Percentiles rank a stretch among this genome's conserved stretches.
Conservation (phyloP, 1,140 invertebrate species). For the Drosophila orena region DNA sequence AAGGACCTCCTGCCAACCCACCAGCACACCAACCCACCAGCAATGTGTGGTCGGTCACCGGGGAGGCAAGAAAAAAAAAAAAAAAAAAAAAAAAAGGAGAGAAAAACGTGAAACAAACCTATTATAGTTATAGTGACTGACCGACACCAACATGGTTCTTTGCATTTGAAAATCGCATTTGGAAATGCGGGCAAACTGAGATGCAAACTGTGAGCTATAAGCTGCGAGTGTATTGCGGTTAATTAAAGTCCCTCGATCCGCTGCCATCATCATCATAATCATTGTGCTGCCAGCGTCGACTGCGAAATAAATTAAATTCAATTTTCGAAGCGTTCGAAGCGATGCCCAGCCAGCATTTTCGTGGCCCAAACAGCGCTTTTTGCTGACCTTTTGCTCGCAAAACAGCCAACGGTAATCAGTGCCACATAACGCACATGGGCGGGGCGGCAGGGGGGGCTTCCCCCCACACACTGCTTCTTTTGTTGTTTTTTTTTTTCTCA, state of each 20-base stretch:
- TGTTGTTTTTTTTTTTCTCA: not conserved
- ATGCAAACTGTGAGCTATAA: conserved; percentile 5
- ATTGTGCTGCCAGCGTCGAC: conserved; percentile 32
- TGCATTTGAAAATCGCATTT: not conserved
- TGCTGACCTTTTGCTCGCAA: conserved; percentile 26
- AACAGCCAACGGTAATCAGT: conserved; percentile 74
- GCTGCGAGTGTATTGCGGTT: conserved; percentile 1
- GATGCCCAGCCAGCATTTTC: conserved; percentile 48
- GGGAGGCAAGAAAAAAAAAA: not conserved
- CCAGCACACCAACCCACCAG: not conserved
- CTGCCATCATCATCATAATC: conserved; percentile 8
- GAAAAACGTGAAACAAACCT: not conserved
- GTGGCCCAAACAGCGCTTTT: conserved; percentile 34
- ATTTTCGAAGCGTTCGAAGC: conserved; percentile 61
- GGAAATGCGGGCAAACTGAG: not conserved
- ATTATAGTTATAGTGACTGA: too few species aligned
- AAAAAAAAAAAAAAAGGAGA: too few species aligned
- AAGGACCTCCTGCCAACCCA: not conserved
- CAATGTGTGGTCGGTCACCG: not conserved
- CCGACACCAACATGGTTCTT: not conserved
- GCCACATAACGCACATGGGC: conserved; percentile 73
- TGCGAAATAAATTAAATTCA: conserved; percentile 76
- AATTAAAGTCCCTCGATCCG: conserved; percentile 14
- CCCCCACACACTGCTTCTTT: too few species aligned
- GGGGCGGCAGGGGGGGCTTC: not conserved